Evolutionary conservation across 2,797 vertebrate species (phyloP).

Genomic region (Pseudochaenichthys georgianus): DNA sequence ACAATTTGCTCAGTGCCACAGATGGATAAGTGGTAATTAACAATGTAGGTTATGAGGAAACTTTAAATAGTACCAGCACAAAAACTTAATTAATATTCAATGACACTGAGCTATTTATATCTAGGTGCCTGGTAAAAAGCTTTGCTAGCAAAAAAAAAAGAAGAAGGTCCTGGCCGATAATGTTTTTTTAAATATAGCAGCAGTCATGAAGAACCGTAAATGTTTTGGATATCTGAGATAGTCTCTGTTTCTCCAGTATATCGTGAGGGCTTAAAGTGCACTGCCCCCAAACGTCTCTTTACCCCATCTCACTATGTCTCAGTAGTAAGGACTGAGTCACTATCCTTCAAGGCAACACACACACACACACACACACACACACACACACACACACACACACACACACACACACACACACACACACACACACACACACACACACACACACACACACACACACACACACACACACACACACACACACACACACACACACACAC

Average conservation of each 20-base stretch:
- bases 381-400: too few relatives aligned
- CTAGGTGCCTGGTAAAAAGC: conserved; percentile 21
- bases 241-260: conserved; percentile 34
- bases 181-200: conserved; percentile 48
- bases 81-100: conserved; percentile 57
- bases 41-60: conserved; percentile 44
- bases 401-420: neutral
- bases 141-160: conserved; percentile 1
- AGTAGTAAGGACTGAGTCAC: conserved; percentile 68
- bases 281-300: conserved; percentile 34
- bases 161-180: conserved; percentile 22
- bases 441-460: too few relatives aligned
- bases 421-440: neutral
- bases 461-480: neutral
- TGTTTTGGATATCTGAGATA: conserved; percentile 64
- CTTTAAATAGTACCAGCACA: conserved; percentile 64
- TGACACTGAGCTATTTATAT: conserved; percentile 60
- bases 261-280: conserved; percentile 44
- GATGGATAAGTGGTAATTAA: conserved; percentile 69
- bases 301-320: conserved; percentile 37
- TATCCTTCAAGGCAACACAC: conserved; percentile 58
- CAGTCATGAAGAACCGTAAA: conserved; percentile 42
- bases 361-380: conserved; percentile 5
- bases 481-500: neutral
- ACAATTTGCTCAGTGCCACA: conserved; percentile 56